A percentile compares a stretch with the other conserved stretches of the same genome.
Conservation (phyloP, 2,113 vertebrate species). For the Mystacornis crossleyi region DNA sequence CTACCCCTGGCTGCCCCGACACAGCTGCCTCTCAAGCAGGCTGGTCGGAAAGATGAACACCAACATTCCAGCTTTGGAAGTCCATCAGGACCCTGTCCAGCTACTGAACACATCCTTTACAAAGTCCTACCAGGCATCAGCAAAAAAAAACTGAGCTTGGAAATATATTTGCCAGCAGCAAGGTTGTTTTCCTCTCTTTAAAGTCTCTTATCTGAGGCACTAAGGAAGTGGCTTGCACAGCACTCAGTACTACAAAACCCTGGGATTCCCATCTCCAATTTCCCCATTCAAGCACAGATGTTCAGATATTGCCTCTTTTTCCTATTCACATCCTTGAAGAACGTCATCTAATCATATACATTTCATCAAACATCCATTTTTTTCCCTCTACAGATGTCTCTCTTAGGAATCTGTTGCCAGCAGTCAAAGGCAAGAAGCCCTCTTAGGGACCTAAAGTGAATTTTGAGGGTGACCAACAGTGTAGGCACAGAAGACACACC, state of each 20-base stretch:
- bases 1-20: not conserved
- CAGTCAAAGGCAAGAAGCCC: not conserved
- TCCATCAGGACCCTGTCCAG: not conserved
- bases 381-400: not conserved
- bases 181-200: not conserved
- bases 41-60: not conserved
- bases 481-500: slow-evolving; percentile 72
- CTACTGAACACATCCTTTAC: not conserved
- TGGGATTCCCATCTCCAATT: slow-evolving; percentile 35
- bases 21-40: not conserved
- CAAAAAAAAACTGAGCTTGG: not conserved
- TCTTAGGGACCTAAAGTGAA: not conserved
- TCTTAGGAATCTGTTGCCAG: not conserved
- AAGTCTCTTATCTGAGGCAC: slow-evolving; percentile 27
- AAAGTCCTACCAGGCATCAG: not conserved
- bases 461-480: not conserved
- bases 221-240: slow-evolving; percentile 2
- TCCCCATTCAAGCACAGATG: slow-evolving; percentile 45
- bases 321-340: slow-evolving; percentile 23
- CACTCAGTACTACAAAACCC: not conserved
- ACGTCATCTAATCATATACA: not conserved
- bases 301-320: slow-evolving; percentile 30
- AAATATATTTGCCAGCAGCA: not conserved
- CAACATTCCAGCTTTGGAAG: not conserved
- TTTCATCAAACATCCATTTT: not conserved